Percentiles rank a stretch among this genome's conserved stretches.
Conservation (phyloP, 2,797 vertebrate genomes). For the Australoheros facetus region DNA sequence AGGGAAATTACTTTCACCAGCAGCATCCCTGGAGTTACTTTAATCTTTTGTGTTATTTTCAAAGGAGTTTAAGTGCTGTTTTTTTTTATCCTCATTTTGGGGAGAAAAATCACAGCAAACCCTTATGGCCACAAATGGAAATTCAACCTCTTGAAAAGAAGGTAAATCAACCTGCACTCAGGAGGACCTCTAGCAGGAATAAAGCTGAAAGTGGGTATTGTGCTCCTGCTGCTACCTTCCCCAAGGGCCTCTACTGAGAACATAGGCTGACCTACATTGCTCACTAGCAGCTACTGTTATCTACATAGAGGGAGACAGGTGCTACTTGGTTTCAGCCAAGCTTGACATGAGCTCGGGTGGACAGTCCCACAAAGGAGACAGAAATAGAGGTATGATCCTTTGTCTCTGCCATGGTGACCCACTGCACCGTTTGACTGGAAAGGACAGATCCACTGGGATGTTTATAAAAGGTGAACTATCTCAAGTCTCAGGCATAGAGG, state of each 20-base stretch:
- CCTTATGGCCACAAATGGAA: constrained; percentile 41
- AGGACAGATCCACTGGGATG: constrained; percentile 55
- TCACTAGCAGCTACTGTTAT: constrained; percentile 36
- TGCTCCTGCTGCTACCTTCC: constrained; percentile 39
- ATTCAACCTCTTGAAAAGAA: constrained; percentile 47
- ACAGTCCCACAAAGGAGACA: constrained; percentile 50
- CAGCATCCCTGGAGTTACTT: not conserved
- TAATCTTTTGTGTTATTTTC: not conserved
- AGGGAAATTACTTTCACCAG: not conserved
- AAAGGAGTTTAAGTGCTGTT: not conserved
- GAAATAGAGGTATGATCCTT: constrained; percentile 59
- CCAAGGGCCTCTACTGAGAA: constrained; percentile 56
- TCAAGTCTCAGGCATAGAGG: constrained; percentile 15
- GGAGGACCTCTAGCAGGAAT: constrained; percentile 31
- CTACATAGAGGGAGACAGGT: constrained; percentile 50
- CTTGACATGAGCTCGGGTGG: constrained; percentile 23
- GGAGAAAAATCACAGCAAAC: constrained; percentile 16
- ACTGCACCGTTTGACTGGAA: constrained; percentile 38
- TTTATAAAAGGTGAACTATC: constrained; percentile 33
- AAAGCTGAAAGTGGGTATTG: constrained; percentile 64
- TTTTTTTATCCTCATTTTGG: not conserved
- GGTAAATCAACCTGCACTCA: constrained; percentile 61
- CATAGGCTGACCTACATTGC: constrained; percentile 69
- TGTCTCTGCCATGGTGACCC: constrained; percentile 45
- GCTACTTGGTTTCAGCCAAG: constrained; percentile 43